Percentiles rank a stretch among this genome's conserved stretches.
phyloP scores from a whole-genome alignment of 2,797 vertebrate species.

The Lepidocolaptes lacrymiger region DNA sequence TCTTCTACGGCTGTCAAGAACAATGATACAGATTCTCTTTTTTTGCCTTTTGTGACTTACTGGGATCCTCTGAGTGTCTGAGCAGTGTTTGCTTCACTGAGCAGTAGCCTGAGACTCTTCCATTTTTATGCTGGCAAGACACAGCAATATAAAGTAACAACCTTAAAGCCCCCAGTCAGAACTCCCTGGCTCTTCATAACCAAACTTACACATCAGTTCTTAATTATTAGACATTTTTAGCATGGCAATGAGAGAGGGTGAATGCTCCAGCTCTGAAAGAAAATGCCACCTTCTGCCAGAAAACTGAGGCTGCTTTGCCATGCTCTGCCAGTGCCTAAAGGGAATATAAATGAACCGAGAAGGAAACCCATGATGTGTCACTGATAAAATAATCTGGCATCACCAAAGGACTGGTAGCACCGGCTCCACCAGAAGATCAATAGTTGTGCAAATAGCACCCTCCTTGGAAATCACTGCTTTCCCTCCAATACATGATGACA shows the following conservation, averaged over 20 bases:
- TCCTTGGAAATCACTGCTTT: slow-evolving; percentile 23
- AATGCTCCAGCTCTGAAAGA: not conserved
- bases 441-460: not conserved
- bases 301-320: not conserved
- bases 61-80: not conserved
- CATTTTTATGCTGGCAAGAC: not conserved
- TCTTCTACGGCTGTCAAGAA: slow-evolving; percentile 32
- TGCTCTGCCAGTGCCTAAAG: not conserved
- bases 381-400: not conserved
- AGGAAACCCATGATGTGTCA: not conserved
- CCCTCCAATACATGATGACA: not conserved
- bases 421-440: not conserved
- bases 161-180: not conserved
- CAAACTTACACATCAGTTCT: not conserved
- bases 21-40: not conserved
- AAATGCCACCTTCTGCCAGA: slow-evolving; percentile 2
- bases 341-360: not conserved
- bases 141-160: not conserved
- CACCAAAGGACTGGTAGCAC: not conserved
- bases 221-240: not conserved
- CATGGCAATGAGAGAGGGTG: not conserved
- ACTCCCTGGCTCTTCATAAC: not conserved
- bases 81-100: not conserved
- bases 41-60: not conserved
- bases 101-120: not conserved